Conservation (phyloP, 2,113 vertebrate species). For the Cyprinodon tularosa region DNA sequence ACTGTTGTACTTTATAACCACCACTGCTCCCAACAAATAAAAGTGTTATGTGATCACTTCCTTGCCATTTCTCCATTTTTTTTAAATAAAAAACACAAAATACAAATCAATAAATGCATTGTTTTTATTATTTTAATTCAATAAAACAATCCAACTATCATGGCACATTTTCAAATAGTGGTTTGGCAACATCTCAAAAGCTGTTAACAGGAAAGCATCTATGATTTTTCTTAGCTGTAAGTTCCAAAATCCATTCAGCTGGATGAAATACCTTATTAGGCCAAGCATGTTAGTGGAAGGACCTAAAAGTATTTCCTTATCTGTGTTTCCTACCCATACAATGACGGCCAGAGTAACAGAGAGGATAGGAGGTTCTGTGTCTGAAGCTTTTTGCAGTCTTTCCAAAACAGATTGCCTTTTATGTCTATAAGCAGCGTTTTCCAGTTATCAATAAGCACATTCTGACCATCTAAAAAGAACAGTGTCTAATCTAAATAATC, state of each 20-base stretch:
- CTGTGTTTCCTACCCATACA: neutral
- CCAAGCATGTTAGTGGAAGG: no score
- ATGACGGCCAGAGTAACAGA: neutral
- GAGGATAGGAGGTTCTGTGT: neutral
- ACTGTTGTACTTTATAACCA: no score
- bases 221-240: no score
- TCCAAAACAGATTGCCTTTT: neutral
- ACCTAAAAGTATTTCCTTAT: neutral
- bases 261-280: no score
- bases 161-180: slow-evolving; percentile 36
- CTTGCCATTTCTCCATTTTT: no score
- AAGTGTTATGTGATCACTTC: no score
- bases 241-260: no score
- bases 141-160: slow-evolving; percentile 34
- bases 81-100: neutral
- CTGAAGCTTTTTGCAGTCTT: neutral
- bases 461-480: neutral
- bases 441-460: no score
- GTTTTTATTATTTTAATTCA: neutral
- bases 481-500: neutral
- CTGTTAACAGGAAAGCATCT: no score
- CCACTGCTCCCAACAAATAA: no score
- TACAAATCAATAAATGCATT: neutral
- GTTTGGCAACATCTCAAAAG: slow-evolving; percentile 3
- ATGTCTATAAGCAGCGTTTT: no score